phyloP scores from a whole-genome alignment of 2,888 invertebrate species.

The Coenonympha glycerion region DNA sequence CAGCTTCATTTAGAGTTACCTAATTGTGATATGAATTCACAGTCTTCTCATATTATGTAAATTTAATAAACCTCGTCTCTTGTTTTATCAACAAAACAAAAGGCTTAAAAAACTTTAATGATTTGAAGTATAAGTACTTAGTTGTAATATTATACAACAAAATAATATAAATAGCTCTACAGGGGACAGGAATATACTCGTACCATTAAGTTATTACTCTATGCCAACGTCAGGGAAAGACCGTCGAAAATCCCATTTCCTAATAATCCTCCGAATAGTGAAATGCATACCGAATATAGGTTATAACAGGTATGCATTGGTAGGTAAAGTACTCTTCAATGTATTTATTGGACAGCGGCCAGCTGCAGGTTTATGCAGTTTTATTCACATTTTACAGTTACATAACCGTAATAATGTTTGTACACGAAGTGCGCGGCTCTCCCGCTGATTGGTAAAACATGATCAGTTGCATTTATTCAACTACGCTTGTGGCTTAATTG shows the following conservation, averaged over 20 bases:
- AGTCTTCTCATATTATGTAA: no score
- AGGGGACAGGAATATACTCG: no score
- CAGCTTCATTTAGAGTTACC: no score
- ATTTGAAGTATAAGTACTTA: no score
- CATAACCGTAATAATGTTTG: slow-evolving; percentile 3
- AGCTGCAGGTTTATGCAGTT: slow-evolving; percentile 8
- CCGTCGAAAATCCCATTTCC: slow-evolving; percentile 9
- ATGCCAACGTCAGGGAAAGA: slow-evolving; percentile 2
- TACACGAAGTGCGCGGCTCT: background rate
- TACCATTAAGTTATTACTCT: slow-evolving; percentile 6
- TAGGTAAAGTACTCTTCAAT: background rate
- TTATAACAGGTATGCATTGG: background rate
- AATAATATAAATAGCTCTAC: no score
- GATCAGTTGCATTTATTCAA: background rate
- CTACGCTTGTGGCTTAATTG: background rate
- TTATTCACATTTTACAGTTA: slow-evolving; percentile 9
- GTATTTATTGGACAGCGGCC: slow-evolving; percentile 12
- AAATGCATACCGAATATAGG: slow-evolving; percentile 7
- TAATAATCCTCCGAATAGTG: slow-evolving; percentile 10
- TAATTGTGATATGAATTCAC: no score
- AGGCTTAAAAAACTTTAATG: no score
- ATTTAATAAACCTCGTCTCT: no score
- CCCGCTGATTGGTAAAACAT: background rate
- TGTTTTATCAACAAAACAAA: no score
- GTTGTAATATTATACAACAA: no score